Evolutionary conservation across 2,888 invertebrate genomes (phyloP).

Genomic region (Caenorhabditis becei): DNA sequence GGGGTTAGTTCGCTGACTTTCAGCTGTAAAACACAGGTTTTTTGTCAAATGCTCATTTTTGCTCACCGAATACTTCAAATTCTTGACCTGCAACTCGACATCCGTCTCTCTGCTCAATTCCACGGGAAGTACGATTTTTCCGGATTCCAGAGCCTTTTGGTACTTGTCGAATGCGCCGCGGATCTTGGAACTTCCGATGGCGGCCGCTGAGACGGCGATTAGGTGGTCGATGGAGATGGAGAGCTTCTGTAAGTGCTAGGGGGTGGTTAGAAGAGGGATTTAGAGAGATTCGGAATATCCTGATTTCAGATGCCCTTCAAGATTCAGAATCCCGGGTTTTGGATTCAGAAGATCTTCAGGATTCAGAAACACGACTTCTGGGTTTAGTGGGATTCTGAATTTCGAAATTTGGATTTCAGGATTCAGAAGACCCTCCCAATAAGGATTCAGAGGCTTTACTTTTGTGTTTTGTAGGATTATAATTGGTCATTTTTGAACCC

Average conservation of each 20-base stretch:
- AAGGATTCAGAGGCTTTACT: too few relatives aligned
- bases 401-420: too few relatives aligned
- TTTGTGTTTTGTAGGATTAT: too few relatives aligned
- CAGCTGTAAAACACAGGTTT: not conserved
- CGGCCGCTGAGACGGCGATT: constrained; percentile 42
- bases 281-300: too few relatives aligned
- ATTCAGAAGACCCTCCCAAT: too few relatives aligned
- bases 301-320: too few relatives aligned
- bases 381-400: too few relatives aligned
- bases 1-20: constrained; percentile 33
- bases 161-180: constrained; percentile 31
- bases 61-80: constrained; percentile 27
- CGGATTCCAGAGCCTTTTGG: constrained; percentile 22
- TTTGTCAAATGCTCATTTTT: not conserved
- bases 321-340: too few relatives aligned
- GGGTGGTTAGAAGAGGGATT: not conserved
- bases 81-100: constrained; percentile 22
- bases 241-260: constrained; percentile 34
- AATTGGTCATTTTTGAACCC: too few relatives aligned
- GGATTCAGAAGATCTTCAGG: too few relatives aligned
- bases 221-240: constrained; percentile 30
- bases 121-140: constrained; percentile 46
- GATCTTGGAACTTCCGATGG: constrained; percentile 41
- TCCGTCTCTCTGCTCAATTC: constrained; percentile 19
- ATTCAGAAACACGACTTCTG: too few relatives aligned